Percentiles rank a stretch among this genome's conserved stretches.
Conservation (phyloP, 2,113 vertebrate genomes). For the Motacilla tschutschensis region DNA sequence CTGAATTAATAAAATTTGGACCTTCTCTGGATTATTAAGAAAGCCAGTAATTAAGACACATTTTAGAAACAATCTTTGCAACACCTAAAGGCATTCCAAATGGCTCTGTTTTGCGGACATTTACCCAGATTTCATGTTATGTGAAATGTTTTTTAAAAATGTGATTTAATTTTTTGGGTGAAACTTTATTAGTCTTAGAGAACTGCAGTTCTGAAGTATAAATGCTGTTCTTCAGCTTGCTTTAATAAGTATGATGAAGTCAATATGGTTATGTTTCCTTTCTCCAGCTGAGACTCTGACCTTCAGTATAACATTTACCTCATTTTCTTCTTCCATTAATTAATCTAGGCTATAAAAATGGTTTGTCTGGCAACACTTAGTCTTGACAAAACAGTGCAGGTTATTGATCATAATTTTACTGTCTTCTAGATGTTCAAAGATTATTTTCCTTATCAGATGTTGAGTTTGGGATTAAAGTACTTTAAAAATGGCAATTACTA, state of each 20-base stretch:
- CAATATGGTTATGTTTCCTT: constrained; percentile 18
- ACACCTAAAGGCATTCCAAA: not conserved
- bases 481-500: not conserved
- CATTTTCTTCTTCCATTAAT: constrained; percentile 44
- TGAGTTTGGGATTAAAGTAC: not conserved
- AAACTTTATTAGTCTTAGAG: not conserved
- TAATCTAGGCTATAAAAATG: constrained; percentile 11
- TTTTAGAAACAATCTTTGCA: not conserved
- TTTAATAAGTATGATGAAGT: constrained; percentile 18
- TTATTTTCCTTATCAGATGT: constrained; percentile 9
- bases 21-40: not conserved
- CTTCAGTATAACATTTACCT: constrained; percentile 50
- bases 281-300: constrained; percentile 21
- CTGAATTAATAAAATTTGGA: not conserved
- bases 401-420: not conserved
- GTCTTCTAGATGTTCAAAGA: not conserved
- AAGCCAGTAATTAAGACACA: not conserved
- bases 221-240: not conserved
- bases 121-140: not conserved
- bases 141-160: not conserved
- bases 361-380: not conserved
- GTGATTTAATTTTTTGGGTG: not conserved
- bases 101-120: not conserved
- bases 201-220: not conserved
- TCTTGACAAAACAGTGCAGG: not conserved